Evolutionary conservation across 2,888 invertebrate species (phyloP), one percentile per base, ranked within the genome.

Genomic region (Calliopum simillimum): DNA sequence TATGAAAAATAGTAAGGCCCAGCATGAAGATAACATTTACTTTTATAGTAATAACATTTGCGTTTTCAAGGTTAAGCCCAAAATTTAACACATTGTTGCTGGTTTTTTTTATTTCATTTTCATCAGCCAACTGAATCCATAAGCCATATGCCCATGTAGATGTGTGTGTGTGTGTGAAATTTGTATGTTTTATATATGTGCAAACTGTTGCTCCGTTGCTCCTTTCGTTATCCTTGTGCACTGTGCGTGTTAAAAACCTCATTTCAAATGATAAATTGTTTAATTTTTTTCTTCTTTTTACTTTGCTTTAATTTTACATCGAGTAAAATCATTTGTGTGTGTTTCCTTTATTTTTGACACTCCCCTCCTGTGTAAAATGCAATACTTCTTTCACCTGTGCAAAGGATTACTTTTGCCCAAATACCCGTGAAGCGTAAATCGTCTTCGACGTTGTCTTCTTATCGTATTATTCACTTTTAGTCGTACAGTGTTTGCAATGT

Each of bases 191-290:
- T 58, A 16, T n/a, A n/a, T n/a, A n/a, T 33, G 33, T 58, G 33
- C 56, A 58, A 33, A 58, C 33, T 59, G 41, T 59, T 59, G 41
- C 46, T 43, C 13, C 59, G 23, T 55, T 55, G 23, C 55, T n/a
- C 16, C 23, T 3, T 58, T 58, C 33, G 4, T 41, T 6, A n/a
- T 14, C 2, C 33, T 58, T 58, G 56, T 33, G 56, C 33, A 4
- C 16, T 21, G 23, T 6, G 14, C 16, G 33, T 58, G 16, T 11
- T 5, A 58, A 41, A 58, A 58, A 46, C n/a, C 23, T 46, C 61
- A 46, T 61, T 23, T 46, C 14, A 21, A 19, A 61, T 61, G 61
- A 61, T 53, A 55, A 55, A 65, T 65, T 65, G 65, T 53, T 43
- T 41, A 65, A 65, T 65, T 66, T 56, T 12, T 6, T 63, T 44